Evolutionary conservation across 2,888 invertebrate genomes (phyloP), one percentile per base, ranked within the genome.

Genomic region (Lepidocyrtoides sp.): DNA sequence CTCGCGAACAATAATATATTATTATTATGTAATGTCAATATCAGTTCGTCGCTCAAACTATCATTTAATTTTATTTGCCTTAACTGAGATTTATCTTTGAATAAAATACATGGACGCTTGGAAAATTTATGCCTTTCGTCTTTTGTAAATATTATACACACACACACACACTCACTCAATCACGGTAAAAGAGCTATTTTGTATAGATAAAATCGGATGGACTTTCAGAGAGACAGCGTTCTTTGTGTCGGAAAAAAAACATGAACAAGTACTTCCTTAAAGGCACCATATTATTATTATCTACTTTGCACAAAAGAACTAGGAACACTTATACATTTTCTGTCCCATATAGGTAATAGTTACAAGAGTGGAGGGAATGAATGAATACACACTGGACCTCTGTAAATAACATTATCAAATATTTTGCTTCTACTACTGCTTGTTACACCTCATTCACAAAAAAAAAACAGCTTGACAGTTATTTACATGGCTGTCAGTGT

Each of bases 311-410:
- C 72, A 85, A 72, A 66, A 14, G 57, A 77, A 72, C 69, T 88
- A 88, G 81, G 88, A 82, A 88, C 88, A 88, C 81, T 72, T 72
- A 82, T 82, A 88, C 72, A 88, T 81, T 88, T n/a, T 87, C n/a
- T 83, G 60, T 44, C 44, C 63, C 29, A 20, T 60, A 36, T 36
- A 36, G 36, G 7, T 36, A 36, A 36, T 36, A 36, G 7, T 36
- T 4, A 44, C 8, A 14, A 72, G 48, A 26, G n/a, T 69, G 51
- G 85, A 85, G 57, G 85, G 69, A 69, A 41, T 69, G 57, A 41
- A 54, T 79, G 77, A 77, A 51, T 26, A 51, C 32, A 51, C 17
- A 60, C 60, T 36, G 54, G 82, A 32, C 36, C 79, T 51, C 17
- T 41, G 51, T 10, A 29, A 51, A 51, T 51, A 81, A n/a, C n/a